Evolutionary conservation across 2,113 vertebrate genomes (phyloP).

Genomic region (Myotis brandtii): DNA sequence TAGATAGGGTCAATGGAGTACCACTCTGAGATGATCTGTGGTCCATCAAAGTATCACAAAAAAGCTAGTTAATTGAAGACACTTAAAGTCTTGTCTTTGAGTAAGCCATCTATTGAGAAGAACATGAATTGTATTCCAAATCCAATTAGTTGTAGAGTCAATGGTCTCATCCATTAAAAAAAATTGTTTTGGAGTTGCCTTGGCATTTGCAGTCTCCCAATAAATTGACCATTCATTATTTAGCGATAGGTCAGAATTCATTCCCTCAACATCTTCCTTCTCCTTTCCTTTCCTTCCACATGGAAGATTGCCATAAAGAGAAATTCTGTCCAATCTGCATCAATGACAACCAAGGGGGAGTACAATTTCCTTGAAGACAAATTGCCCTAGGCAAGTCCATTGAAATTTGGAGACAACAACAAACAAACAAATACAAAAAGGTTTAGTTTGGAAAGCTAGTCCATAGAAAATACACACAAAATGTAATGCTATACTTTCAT

Average conservation of each 20-base stretch:
- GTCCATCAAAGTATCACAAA: neutral
- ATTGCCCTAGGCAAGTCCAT: neutral
- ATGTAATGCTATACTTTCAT: conserved; percentile 2
- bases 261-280: neutral
- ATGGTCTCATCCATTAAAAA: neutral
- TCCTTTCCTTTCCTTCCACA: neutral
- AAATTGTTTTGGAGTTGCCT: neutral
- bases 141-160: neutral
- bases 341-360: conserved; percentile 42
- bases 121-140: neutral
- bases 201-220: neutral
- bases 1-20: neutral
- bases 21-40: neutral
- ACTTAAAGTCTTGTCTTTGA: neutral
- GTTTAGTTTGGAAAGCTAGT: conserved; percentile 68
- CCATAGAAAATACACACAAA: conserved; percentile 68
- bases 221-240: neutral
- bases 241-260: neutral
- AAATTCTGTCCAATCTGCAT: neutral
- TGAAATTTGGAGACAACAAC: neutral
- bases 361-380: conserved; percentile 38
- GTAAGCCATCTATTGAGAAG: neutral
- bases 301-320: neutral
- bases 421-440: neutral
- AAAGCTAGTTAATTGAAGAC: neutral